Conservation (phyloP, 2,888 invertebrate genomes). For the Brachyptera risi region DNA sequence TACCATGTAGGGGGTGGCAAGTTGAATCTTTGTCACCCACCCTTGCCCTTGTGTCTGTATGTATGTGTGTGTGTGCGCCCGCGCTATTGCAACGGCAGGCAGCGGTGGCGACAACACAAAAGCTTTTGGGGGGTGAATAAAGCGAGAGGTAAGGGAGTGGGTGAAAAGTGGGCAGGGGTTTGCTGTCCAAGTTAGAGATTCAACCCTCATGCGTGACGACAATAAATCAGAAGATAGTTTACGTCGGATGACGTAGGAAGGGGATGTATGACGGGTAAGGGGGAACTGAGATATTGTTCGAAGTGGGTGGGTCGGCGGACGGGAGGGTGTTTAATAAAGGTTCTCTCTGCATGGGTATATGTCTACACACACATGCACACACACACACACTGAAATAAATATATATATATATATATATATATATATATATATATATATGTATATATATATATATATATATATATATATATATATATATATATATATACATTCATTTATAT, state of each 20-base stretch:
- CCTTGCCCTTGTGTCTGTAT: too few species aligned
- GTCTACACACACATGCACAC: not conserved
- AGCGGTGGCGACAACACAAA: not conserved
- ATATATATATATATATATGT: too few species aligned
- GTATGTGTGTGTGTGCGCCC: too few species aligned
- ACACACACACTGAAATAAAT: too few species aligned
- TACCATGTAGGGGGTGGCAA: not conserved
- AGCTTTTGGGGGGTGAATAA: not conserved
- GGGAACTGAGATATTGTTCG: not conserved
- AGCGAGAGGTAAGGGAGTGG: not conserved
- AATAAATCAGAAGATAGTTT: slow-evolving; percentile 26
- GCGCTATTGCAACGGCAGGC: not conserved
- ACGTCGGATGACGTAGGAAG: not conserved
- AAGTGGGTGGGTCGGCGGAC: not conserved
- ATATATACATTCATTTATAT: too few species aligned
- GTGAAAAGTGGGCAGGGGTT: not conserved
- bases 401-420: too few species aligned
- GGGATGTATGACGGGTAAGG: not conserved
- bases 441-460: too few species aligned
- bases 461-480: too few species aligned
- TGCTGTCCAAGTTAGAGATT: slow-evolving; percentile 20
- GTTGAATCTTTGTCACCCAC: slow-evolving; percentile 12
- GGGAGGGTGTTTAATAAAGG: not conserved
- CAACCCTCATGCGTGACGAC: slow-evolving; percentile 23
- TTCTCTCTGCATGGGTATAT: not conserved